These are phyloP conservation scores for Eclectus roratus DNA, from an alignment of 2,113 vertebrate species.

Conservation along the genomic window DNA sequence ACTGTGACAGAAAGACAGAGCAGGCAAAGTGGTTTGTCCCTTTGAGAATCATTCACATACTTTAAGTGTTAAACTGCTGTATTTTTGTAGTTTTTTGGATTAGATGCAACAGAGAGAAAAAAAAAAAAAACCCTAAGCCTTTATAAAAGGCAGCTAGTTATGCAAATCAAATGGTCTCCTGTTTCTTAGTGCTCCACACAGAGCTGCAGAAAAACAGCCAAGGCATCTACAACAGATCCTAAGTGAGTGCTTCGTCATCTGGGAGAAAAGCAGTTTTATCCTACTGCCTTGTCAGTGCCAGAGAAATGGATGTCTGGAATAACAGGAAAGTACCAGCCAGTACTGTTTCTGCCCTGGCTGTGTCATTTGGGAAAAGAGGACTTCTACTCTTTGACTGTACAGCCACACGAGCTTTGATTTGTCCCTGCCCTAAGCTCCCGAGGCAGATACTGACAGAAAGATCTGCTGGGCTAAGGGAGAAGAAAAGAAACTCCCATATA, in stretches of 20 bases:
- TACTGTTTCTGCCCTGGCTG: background rate
- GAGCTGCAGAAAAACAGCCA: background rate
- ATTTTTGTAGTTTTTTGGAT: background rate
- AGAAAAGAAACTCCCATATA: background rate
- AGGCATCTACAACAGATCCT: background rate
- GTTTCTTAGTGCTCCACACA: background rate
- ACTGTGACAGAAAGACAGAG: background rate
- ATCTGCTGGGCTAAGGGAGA: background rate
- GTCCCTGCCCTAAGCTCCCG: background rate
- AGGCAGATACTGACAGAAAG: background rate
- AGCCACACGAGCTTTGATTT: background rate
- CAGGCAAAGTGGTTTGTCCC: background rate
- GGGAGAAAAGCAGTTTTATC: background rate
- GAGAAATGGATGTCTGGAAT: background rate
- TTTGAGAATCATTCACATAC: slow-evolving; percentile 14
- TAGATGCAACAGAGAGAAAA: background rate
- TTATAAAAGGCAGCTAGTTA: background rate
- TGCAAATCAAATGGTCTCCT: background rate
- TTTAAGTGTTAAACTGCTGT: background rate
- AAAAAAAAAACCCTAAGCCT: background rate
- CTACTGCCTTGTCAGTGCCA: background rate
- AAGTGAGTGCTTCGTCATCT: background rate
- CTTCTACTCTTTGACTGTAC: background rate
- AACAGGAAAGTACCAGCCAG: background rate
- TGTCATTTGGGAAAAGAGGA: background rate